Conservation (phyloP, 2,797 vertebrate genomes). For the Acrossocheilus wenchowensis region DNA sequence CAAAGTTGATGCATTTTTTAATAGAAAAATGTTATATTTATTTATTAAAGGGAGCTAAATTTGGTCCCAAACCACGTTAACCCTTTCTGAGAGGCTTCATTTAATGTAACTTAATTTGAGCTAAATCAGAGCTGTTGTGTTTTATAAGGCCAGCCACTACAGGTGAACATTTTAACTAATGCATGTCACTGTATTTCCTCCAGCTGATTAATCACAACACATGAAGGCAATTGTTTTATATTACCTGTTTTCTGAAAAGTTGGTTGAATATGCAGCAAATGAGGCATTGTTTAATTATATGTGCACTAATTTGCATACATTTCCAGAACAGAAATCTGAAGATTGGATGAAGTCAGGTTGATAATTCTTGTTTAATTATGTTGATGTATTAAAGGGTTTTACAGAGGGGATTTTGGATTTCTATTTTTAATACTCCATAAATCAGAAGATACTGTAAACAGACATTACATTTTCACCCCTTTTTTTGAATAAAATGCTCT, state of each 20-base stretch:
- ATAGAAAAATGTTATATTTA: no score
- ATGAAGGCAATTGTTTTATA: background rate
- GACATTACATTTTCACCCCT: no score
- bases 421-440: background rate
- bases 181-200: no score
- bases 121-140: background rate
- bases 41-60: background rate
- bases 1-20: background rate
- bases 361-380: no score
- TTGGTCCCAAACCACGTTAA: background rate
- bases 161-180: background rate
- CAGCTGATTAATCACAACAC: background rate
- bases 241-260: background rate
- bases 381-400: no score
- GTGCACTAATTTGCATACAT: background rate
- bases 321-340: background rate
- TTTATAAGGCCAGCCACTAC: background rate
- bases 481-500: background rate
- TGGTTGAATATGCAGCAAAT: background rate
- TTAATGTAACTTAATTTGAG: background rate
- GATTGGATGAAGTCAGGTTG: no score
- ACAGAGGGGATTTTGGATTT: background rate
- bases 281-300: background rate
- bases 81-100: background rate
- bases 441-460: background rate